phyloP scores from a whole-genome alignment of 2,888 invertebrate genomes.

The Anaspis maculata region DNA sequence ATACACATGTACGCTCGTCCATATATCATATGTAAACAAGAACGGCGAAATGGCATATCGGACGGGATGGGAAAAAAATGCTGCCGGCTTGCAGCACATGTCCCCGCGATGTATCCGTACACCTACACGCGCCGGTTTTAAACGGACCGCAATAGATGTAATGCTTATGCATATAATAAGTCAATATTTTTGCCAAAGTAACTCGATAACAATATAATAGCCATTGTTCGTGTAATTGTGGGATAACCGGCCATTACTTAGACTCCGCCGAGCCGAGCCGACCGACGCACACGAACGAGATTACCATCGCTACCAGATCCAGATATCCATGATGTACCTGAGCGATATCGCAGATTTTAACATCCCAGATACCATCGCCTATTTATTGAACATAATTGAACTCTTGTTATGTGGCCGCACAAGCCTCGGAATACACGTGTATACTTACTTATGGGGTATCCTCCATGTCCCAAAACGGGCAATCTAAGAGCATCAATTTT shows the following conservation, averaged over 20 bases:
- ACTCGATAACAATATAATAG: slow-evolving; percentile 43
- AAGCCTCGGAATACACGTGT: neutral
- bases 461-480: no score
- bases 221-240: slow-evolving; percentile 43
- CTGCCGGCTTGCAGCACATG: slow-evolving; percentile 25
- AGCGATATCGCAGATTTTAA: slow-evolving; percentile 30
- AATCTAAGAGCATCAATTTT: no score
- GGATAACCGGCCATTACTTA: slow-evolving; percentile 41
- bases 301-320: slow-evolving; percentile 36
- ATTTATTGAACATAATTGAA: slow-evolving; percentile 41
- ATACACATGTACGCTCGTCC: slow-evolving; percentile 23
- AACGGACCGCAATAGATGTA: slow-evolving; percentile 21
- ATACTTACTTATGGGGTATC: no score
- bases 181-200: slow-evolving; percentile 41
- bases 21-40: slow-evolving; percentile 25
- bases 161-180: slow-evolving; percentile 39
- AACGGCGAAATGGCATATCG: slow-evolving; percentile 9
- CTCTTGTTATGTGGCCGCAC: slow-evolving; percentile 25
- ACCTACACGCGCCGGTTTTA: slow-evolving; percentile 28
- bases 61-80: slow-evolving; percentile 17
- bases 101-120: slow-evolving; percentile 28
- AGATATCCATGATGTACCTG: slow-evolving; percentile 32
- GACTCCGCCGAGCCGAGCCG: slow-evolving; percentile 26
- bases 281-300: slow-evolving; percentile 31
- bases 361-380: slow-evolving; percentile 33